Percentiles rank a stretch among this genome's conserved stretches.
These are phyloP conservation scores for Archivesica marissinica DNA, from an alignment of 1,140 invertebrate species.

Conservation along the genomic window DNA sequence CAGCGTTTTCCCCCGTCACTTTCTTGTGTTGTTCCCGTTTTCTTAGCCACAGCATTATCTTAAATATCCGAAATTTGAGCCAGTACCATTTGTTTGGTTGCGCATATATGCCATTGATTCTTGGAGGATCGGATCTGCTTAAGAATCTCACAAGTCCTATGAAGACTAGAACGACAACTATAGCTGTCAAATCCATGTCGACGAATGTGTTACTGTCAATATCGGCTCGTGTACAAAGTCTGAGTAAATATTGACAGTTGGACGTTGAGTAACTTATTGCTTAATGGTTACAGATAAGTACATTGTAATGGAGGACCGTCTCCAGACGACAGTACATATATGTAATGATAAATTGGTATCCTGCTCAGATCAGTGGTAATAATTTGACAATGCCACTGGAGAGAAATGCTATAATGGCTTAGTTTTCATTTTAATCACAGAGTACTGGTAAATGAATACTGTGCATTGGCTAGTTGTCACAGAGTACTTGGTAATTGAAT, in stretches of 20 bases:
- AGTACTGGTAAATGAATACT: no score
- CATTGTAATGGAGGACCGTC: no score
- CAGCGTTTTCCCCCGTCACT: slow-evolving; percentile 73
- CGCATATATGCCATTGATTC: slow-evolving; percentile 87
- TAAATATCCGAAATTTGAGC: slow-evolving; percentile 87
- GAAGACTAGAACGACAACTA: slow-evolving; percentile 23
- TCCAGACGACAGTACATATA: no score
- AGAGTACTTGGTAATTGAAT: no score
- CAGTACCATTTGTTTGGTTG: slow-evolving; percentile 87
- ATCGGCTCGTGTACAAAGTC: not conserved
- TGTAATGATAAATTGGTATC: no score
- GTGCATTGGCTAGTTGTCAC: no score
- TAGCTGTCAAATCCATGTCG: slow-evolving; percentile 40
- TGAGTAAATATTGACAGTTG: not conserved
- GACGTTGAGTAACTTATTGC: no score
- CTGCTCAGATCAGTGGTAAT: no score
- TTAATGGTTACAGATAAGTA: no score
- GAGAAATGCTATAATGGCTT: no score
- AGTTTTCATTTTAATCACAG: no score
- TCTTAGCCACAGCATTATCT: slow-evolving; percentile 85
- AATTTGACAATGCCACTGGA: no score
- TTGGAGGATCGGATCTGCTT: slow-evolving; percentile 77
- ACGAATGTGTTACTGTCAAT: not conserved
- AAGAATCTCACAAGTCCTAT: slow-evolving; percentile 31
- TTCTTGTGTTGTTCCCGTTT: slow-evolving; percentile 82